These are phyloP conservation scores for Eupithecia insigniata DNA, from an alignment of 2,888 invertebrate genomes.

Conservation along the genomic window DNA sequence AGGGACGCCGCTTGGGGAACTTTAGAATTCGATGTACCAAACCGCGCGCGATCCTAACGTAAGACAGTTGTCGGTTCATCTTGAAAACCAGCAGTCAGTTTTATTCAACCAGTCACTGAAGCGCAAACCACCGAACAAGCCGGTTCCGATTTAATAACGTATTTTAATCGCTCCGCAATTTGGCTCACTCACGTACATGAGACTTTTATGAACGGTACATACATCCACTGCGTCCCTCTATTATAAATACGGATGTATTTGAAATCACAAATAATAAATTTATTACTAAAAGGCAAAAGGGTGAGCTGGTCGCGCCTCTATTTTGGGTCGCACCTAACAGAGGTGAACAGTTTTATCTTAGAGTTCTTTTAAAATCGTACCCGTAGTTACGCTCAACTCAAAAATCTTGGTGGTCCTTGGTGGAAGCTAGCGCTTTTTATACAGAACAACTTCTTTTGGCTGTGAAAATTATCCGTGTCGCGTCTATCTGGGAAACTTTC, in stretches of 20 bases:
- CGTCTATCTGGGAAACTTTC: too few species aligned
- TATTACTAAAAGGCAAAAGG: constrained; percentile 18
- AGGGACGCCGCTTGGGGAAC: constrained; percentile 25
- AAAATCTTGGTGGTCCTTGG: constrained; percentile 29
- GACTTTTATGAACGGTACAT: constrained; percentile 24
- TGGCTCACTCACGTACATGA: constrained; percentile 6
- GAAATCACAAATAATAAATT: constrained; percentile 18
- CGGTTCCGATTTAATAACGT: constrained; percentile 15
- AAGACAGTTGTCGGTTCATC: constrained; percentile 16
- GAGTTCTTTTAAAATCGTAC: constrained; percentile 15
- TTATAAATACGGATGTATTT: neutral
- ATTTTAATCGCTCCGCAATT: constrained; percentile 23
- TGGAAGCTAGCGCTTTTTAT: too few species aligned
- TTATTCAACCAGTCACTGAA: constrained; percentile 14
- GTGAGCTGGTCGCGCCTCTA: too few species aligned
- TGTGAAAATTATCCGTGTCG: too few species aligned
- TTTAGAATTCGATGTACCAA: neutral
- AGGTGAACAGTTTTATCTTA: too few species aligned
- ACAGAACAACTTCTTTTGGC: too few species aligned
- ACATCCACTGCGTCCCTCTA: constrained; percentile 14
- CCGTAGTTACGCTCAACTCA: constrained; percentile 27
- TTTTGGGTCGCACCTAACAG: constrained; percentile 28
- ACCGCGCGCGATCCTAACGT: constrained; percentile 21
- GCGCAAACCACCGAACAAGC: neutral
- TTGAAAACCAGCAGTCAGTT: constrained; percentile 17